Evolutionary conservation across 2,888 invertebrate genomes (phyloP), one percentile per base, ranked within the genome.

Genomic region (Idaea aversata): DNA sequence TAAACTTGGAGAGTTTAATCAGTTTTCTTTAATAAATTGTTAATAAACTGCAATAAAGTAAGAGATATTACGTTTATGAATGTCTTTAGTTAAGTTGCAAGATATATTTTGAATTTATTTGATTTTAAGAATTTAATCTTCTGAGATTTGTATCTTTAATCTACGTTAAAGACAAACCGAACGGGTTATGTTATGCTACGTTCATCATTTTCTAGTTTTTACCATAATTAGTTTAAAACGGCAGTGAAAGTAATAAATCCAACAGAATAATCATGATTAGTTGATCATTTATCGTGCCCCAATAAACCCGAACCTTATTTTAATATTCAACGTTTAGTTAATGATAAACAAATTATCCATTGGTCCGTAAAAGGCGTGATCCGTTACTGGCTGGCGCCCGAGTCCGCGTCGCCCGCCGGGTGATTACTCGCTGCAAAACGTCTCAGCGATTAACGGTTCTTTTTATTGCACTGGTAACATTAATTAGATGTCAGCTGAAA

Each of bases 381-480:
- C 85, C 85, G 85, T 84, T 85, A 85, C 72, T 60, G 75, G 61
- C 76, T 78, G 84, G 84, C 85, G 82, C 83, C 78, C 10, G 47
- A 47, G 47, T 25, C 25, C 25, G 25, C 58, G 66, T 70, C 66
- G 68, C 69, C 69, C 72, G 63, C 63, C 70, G 71, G 69, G 61
- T 65, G 71, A 15, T 34, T 59, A 59, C 59, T 70, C 72, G 72
- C 73, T 70, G 71, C 57, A 61, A 57, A 62, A 69, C 65, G 76
- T 72, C 77, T 76, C 76, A 69, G 73, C 73, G 68, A 65, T 71
- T 77, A 84, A 83, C 83, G 80, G 82, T 78, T 70, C 65, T 75
- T 78, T 79, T 81, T 77, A 80, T 77, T 76, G 77, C 75, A 59
- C 63, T 64, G 63, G 65, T 67, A 71, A 68, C 66, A 67, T 69